Conservation (phyloP, 2,797 vertebrate species). For the Halcyon leucocephala region DNA sequence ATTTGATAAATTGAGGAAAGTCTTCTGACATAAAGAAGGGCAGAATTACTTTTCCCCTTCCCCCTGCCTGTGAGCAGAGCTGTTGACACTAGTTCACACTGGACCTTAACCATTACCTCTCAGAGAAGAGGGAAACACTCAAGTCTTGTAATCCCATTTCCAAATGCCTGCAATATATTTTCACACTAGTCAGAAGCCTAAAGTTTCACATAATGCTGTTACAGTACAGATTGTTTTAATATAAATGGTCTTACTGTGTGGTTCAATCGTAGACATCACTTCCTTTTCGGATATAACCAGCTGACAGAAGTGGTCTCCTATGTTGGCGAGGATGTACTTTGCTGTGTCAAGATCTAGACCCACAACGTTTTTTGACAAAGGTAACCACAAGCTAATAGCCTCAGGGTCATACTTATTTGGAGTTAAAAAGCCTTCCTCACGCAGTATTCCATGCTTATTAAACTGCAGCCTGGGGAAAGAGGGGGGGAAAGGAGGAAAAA, state of each 20-base stretch:
- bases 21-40: not conserved
- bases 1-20: not conserved
- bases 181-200: not conserved
- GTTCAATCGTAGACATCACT: constrained; percentile 81
- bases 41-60: not conserved
- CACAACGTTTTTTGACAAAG: constrained; percentile 77
- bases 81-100: not conserved
- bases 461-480: constrained; percentile 77
- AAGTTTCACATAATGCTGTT: not conserved
- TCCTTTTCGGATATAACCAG: constrained; percentile 85
- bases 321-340: constrained; percentile 84
- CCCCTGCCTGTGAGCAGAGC: not conserved
- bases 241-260: constrained; percentile 80
- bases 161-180: not conserved
- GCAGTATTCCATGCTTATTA: constrained; percentile 81
- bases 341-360: constrained; percentile 83
- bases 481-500: not conserved
- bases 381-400: constrained; percentile 82
- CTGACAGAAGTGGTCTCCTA: constrained; percentile 85
- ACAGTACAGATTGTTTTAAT: not conserved
- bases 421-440: constrained; percentile 83
- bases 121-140: not conserved
- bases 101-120: not conserved
- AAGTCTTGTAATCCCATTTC: not conserved
- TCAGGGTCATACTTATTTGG: constrained; percentile 82